Base-by-base conservation (phyloP, 2,113 vertebrate genomes). In the Jaculus jaculus region DNA sequence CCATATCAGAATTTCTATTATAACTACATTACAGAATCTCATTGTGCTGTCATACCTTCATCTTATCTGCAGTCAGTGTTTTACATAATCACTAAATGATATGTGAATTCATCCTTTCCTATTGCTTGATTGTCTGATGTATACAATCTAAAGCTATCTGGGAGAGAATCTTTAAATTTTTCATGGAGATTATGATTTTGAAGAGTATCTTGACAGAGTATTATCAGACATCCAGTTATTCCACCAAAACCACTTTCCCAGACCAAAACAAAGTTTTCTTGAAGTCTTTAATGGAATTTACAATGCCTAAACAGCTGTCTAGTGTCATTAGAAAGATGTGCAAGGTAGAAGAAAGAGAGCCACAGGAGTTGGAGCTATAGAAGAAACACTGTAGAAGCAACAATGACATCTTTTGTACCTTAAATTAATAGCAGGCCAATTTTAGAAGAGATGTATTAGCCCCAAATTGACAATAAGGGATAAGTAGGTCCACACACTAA, bases 41-140 rank as follows among this genome's bases (percentile, higher is more conserved):
- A 61, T 15, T 84, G 28, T 20, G 16, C 54, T 75, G 8, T 42
- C 63, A 63, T 54, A 60, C 34, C 77, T 86, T 87, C 63, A 75
- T 80, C 13, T 78, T 61, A 58, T 90, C 42, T 81, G 51, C 16
- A 60, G 75, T 51, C 77, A 77, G 74, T 47, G 23, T 47, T 96
- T 92, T 79, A 92, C 39, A 30, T 95, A 69, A 88, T 91, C 32
- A 89, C 51, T 39, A 81, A 91, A 54, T 82, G 77, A 83, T 28
- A 47, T 3, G 23, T 71, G 54, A 95, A 88, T 88, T 88, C 24
- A 89, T 32, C 12, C 83, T 51, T 77, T 16, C 83, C 72, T 51
- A 85, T n/a, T 30, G 37, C 28, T 58, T 84, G 63, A 61, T 0
- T 60, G 24, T 83, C 34, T 81, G 42, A 21, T 1, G 1, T 28